phyloP scores from a whole-genome alignment of 1,140 invertebrate genomes.

The Harpegnathos saltator region DNA sequence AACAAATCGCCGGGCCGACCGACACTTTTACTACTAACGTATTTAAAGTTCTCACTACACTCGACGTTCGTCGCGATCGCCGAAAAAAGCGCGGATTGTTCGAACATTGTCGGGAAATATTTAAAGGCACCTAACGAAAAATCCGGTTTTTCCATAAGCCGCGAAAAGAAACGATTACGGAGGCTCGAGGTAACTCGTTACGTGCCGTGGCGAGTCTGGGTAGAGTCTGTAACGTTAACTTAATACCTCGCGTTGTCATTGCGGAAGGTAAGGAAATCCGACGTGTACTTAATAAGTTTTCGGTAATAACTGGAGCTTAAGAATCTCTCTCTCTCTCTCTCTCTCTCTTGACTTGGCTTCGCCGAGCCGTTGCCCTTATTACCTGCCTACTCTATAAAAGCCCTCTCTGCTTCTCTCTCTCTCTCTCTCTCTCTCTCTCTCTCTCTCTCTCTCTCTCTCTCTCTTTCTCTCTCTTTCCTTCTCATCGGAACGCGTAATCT shows the following conservation, averaged over 20 bases:
- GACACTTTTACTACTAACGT: background rate
- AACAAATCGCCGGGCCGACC: background rate
- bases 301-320: constrained; percentile 32
- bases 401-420: background rate
- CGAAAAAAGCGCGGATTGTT: too few species aligned
- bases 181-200: constrained; percentile 27
- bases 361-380: constrained; percentile 46
- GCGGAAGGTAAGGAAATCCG: constrained; percentile 56
- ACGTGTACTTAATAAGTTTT: constrained; percentile 62
- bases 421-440: too few species aligned
- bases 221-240: constrained; percentile 40
- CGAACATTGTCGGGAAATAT: too few species aligned
- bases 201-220: background rate
- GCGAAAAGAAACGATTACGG: background rate
- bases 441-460: background rate
- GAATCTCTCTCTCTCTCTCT: background rate
- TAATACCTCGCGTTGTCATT: constrained; percentile 35
- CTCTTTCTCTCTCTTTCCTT: background rate
- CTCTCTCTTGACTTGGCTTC: constrained; percentile 19
- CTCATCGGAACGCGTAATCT: constrained; percentile 40
- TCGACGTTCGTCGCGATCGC: too few species aligned
- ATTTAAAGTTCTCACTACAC: constrained; percentile 25
- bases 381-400: constrained; percentile 23
- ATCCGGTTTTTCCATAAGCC: background rate
- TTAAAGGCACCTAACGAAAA: background rate